Evolutionary conservation across 35 echinoderm and acorn worm species (phyloP).

Genomic region (Diadema setosum): DNA sequence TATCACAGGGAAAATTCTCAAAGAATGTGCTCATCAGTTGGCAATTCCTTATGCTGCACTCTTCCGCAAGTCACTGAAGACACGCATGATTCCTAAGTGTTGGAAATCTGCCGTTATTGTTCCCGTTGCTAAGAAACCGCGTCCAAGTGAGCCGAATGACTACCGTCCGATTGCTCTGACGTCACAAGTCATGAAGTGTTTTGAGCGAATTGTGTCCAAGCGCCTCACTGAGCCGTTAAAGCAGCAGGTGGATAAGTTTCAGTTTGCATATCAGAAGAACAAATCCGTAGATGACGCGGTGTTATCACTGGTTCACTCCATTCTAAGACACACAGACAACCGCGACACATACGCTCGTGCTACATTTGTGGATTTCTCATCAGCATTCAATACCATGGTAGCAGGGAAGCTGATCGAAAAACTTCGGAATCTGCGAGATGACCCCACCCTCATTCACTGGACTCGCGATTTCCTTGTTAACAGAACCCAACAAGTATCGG

Average conservation of each 20-base stretch:
- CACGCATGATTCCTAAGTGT: not conserved
- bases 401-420: not conserved
- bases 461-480: not conserved
- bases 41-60: not conserved
- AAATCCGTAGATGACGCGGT: no score
- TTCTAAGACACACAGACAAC: not conserved
- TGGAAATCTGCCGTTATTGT: constrained; percentile 31
- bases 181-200: constrained; percentile 27
- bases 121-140: constrained; percentile 37
- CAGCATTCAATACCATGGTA: constrained; percentile 8
- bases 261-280: no score
- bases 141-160: no score
- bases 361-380: constrained; percentile 18
- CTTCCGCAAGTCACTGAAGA: constrained; percentile 6
- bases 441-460: not conserved
- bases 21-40: no score
- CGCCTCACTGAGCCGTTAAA: no score
- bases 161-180: not conserved
- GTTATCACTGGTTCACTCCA: no score
- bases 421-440: not conserved
- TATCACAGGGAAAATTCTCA: no score
- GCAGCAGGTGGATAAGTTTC: no score
- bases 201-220: constrained; percentile 6
- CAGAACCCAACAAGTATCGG: not conserved
- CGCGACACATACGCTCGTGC: not conserved